Conservation (phyloP, 64 coral and sea anemone species). For the Porites australiensis region DNA sequence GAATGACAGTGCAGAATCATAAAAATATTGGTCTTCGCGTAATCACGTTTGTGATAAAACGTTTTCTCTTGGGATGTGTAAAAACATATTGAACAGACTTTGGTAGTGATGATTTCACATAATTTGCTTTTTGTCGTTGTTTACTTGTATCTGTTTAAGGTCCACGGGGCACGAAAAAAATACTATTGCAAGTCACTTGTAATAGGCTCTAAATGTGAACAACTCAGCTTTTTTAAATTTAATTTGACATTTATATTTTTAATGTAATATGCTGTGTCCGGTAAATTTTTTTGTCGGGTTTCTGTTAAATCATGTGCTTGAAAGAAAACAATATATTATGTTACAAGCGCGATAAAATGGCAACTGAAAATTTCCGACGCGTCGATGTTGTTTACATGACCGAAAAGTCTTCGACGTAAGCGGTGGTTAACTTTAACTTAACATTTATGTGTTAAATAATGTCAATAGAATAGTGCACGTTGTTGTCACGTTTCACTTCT, state of each 20-base stretch:
- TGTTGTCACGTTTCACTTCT: neutral
- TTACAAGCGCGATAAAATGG: neutral
- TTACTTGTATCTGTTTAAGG: neutral
- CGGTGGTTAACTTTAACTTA: too few species aligned
- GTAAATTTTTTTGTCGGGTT: neutral
- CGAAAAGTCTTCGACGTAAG: neutral
- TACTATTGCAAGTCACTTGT: neutral
- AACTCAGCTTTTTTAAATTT: neutral
- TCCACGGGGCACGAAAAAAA: too few species aligned
- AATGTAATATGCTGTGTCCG: neutral
- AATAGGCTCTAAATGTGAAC: neutral
- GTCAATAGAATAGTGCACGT: too few species aligned
- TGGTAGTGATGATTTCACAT: neutral
- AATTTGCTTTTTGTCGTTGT: neutral
- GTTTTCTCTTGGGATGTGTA: neutral
- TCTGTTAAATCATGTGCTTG: neutral
- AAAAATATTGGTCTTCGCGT: constrained; percentile 27
- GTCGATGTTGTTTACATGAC: neutral
- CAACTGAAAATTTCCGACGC: neutral
- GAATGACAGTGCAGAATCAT: neutral
- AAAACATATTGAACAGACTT: neutral
- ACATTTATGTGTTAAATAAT: neutral
- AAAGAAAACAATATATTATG: neutral
- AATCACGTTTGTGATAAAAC: neutral
- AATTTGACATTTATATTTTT: neutral